phyloP scores from a whole-genome alignment of 2,797 vertebrate genomes.

The Brachymystax lenok region DNA sequence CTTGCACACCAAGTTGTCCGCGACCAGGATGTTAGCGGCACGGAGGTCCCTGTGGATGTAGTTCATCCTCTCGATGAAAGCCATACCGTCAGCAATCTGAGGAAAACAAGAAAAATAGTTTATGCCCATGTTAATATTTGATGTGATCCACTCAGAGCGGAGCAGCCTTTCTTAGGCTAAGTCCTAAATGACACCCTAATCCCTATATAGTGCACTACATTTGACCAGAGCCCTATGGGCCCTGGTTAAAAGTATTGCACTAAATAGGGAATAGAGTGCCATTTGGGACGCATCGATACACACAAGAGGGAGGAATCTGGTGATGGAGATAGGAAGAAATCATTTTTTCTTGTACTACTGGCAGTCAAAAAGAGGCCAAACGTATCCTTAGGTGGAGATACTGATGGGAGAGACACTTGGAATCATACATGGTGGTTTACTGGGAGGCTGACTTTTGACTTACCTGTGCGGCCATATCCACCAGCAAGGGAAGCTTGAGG shows the following conservation, averaged over 20 bases:
- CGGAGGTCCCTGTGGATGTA: constrained; percentile 97
- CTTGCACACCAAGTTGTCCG: constrained; percentile 94
- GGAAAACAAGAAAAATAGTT: constrained; percentile 1
- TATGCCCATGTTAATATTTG: constrained; percentile 2
- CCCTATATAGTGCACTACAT: neutral
- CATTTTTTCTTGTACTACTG: neutral
- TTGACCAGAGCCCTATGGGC: neutral
- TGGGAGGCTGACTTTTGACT: constrained; percentile 13
- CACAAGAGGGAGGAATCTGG: neutral
- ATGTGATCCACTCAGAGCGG: constrained; percentile 5
- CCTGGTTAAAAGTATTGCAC: too few relatives aligned
- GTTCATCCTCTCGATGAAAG: constrained; percentile 99
- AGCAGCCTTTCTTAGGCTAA: neutral
- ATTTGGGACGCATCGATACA: neutral
- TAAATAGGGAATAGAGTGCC: too few relatives aligned
- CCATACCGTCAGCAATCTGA: constrained; percentile 95
- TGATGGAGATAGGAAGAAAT: neutral
- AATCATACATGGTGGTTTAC: neutral
- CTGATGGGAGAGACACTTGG: neutral
- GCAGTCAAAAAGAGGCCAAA: neutral
- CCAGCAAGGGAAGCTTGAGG: constrained; percentile 90
- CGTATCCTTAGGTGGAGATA: neutral
- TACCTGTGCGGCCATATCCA: constrained; percentile 98
- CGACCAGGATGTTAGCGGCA: constrained; percentile 94
- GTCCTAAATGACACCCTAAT: neutral